Evolutionary conservation across 2,888 invertebrate species (phyloP), one percentile per base, ranked within the genome.

Genomic region (Ophion slaviceki): DNA sequence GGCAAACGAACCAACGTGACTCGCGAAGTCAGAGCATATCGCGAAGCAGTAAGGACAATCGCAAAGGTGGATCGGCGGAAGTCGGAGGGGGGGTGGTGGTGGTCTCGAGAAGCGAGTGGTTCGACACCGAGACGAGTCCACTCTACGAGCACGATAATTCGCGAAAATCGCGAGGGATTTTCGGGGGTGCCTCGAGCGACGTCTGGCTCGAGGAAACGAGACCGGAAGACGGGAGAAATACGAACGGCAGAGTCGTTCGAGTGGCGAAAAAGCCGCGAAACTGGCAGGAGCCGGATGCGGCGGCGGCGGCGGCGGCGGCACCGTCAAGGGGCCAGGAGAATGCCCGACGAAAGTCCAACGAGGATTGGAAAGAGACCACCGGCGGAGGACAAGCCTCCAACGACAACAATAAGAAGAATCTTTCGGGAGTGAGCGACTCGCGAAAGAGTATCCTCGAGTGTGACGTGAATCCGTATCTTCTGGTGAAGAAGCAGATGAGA

Each of bases 401-500:
- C 40, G 59, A 57, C 36, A 17, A 57, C 24, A 24, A 66, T 17
- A 24, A 32, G 32, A 32, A 2, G 3, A 70, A 53, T 11, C 47
- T 24, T 47, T 57, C 80, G 40, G 28, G n/a, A 11, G 67, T 80
- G 11, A 47, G 68, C 20, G 91, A 91, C 74, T 89, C 90, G 0
- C 86, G 92, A 36, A 96, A 96, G 88, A 97, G 97, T 24, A 98
- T 98, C 88, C 94, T 98, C 64, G 97, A 97, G 90, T 98, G 97
- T 94, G 96, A 97, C 92, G 97, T 98, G 62, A 98, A 97, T 94
- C 97, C 98, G 3, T 98, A 98, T 92, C 97, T 97, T 88, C 95
- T 98, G 91, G 96, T 97, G 90, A 96, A 97, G 91, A 95, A 92
- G 86, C 91, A 87, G 72, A 84, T 89, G 71, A 88, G 87, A 59